Evolutionary conservation across 2,113 vertebrate species (phyloP).

Genomic region (Deroptyus accipitrinus): DNA sequence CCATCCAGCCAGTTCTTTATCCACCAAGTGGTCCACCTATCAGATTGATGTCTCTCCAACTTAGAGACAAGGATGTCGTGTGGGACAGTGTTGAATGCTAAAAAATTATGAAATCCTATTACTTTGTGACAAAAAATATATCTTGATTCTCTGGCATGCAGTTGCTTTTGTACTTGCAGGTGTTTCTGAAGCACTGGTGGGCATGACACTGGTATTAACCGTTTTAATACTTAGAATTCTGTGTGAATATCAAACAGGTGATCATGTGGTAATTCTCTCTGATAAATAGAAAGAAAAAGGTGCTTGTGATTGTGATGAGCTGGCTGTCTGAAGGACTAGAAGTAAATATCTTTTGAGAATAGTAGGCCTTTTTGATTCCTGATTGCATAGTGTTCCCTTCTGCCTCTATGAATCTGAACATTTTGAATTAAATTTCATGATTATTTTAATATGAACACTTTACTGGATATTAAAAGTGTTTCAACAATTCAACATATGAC

Average conservation of each 20-base stretch:
- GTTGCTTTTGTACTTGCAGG: background rate
- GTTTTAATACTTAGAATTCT: background rate
- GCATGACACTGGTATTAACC: background rate
- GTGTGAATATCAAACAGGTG: background rate
- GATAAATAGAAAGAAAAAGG: background rate
- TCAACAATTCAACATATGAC: background rate
- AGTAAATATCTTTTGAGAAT: background rate
- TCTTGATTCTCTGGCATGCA: background rate
- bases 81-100: no score
- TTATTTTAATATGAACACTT: background rate
- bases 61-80: no score
- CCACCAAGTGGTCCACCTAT: no score
- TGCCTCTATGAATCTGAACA: background rate
- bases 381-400: background rate
- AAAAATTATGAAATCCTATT: background rate
- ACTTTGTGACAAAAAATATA: background rate
- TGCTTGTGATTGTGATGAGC: background rate
- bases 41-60: no score
- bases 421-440: background rate
- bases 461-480: background rate
- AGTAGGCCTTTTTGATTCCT: background rate
- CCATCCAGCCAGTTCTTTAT: no score
- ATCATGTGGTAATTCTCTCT: background rate
- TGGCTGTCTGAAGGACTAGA: background rate
- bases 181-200: background rate